A percentile compares a stretch with the other conserved stretches of the same genome.
These are phyloP conservation scores for Latrodectus elegans DNA, from an alignment of 2,888 invertebrate genomes.

Conservation along the genomic window DNA sequence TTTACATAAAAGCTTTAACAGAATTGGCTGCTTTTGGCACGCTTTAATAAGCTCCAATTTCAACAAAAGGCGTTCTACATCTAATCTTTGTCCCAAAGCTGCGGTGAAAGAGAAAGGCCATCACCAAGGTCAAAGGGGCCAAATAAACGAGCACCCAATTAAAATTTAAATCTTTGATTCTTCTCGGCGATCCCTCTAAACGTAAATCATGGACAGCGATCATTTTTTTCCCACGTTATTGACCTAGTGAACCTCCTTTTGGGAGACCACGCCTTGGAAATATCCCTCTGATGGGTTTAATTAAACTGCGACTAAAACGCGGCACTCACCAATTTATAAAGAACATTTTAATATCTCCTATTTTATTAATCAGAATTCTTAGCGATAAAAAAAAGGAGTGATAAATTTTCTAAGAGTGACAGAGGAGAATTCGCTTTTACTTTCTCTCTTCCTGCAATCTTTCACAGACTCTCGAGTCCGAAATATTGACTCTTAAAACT, in stretches of 20 bases:
- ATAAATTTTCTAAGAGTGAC: too few species aligned
- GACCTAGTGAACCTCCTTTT: conserved; percentile 32
- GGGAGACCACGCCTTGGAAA: conserved; percentile 14
- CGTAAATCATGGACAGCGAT: conserved; percentile 1
- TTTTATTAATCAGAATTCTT: too few species aligned
- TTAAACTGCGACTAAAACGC: neutral
- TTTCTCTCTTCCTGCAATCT: too few species aligned
- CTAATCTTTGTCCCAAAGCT: conserved; percentile 2
- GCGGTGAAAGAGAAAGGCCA: conserved; percentile 9
- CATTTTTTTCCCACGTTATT: conserved; percentile 35
- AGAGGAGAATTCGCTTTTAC: too few species aligned
- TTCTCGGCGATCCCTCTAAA: neutral
- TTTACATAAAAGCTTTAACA: conserved; percentile 36
- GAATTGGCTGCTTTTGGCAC: conserved; percentile 17
- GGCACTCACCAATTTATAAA: too few species aligned
- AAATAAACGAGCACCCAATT: conserved; percentile 18
- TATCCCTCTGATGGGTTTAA: neutral
- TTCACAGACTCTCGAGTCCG: too few species aligned
- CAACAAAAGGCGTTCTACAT: conserved; percentile 40
- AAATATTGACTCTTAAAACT: too few species aligned
- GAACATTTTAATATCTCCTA: too few species aligned
- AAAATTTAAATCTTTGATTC: conserved; percentile 39
- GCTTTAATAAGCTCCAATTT: conserved; percentile 32
- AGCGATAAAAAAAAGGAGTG: too few species aligned
- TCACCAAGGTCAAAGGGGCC: conserved; percentile 24